Conservation (phyloP, 2,888 invertebrate species). For the Dryobotodes eremita region DNA sequence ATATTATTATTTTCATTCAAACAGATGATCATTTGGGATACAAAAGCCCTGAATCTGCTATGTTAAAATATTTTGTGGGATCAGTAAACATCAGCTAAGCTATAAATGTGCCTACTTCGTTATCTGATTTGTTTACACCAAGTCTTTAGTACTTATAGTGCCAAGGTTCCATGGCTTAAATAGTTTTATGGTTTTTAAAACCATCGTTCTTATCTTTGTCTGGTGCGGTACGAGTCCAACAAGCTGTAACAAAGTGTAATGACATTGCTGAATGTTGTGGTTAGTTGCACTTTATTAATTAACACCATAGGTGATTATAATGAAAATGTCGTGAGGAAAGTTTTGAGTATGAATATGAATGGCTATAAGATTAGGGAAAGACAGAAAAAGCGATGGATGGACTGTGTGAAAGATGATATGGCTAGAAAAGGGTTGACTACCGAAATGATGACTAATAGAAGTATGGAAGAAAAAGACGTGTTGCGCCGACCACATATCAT, state of each 20-base stretch:
- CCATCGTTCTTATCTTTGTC: slow-evolving; percentile 20
- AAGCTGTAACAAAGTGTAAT: background rate
- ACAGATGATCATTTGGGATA: background rate
- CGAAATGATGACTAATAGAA: too few relatives aligned
- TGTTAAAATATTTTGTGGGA: slow-evolving; percentile 9
- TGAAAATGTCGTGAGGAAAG: too few relatives aligned
- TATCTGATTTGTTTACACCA: slow-evolving; percentile 38
- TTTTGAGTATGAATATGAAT: too few relatives aligned
- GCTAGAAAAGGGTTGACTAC: too few relatives aligned
- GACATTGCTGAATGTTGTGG: background rate
- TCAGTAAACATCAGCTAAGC: slow-evolving; percentile 3
- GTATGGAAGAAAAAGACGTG: too few relatives aligned
- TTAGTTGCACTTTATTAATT: background rate
- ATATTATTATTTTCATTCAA: slow-evolving; percentile 4
- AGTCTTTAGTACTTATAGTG: slow-evolving; percentile 33
- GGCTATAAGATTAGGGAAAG: too few relatives aligned
- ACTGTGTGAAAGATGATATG: too few relatives aligned
- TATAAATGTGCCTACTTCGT: slow-evolving; percentile 27
- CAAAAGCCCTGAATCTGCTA: background rate
- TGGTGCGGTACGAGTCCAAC: background rate
- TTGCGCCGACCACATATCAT: too few relatives aligned
- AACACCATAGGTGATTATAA: too few relatives aligned
- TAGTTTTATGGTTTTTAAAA: slow-evolving; percentile 36
- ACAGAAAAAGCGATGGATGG: too few relatives aligned
- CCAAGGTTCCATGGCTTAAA: slow-evolving; percentile 39